Evolutionary conservation across 2,797 vertebrate species (phyloP).

Genomic region (Psittacula echo): DNA sequence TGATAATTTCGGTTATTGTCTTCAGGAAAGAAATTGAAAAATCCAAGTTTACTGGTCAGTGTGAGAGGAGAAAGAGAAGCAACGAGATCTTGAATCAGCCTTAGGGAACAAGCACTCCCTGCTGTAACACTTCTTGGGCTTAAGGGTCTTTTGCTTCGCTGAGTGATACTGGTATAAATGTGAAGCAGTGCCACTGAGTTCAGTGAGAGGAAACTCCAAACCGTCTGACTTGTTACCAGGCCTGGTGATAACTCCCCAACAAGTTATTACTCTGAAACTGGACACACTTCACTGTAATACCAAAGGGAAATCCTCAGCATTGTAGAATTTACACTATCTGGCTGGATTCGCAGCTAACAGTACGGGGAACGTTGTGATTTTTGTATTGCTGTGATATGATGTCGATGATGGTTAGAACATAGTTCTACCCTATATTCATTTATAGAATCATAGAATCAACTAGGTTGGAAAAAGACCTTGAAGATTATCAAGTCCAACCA

Average conservation of each 20-base stretch:
- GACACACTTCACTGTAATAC: neutral
- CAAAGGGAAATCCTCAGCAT: neutral
- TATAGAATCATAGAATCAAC: neutral
- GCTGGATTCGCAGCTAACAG: neutral
- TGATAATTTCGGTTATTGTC: neutral
- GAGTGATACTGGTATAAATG: neutral
- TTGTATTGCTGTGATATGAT: accelerated
- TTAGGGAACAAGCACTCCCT: neutral
- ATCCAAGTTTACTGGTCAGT: neutral
- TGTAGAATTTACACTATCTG: neutral
- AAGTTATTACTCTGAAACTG: too few relatives aligned
- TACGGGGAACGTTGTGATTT: accelerated
- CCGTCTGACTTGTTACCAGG: accelerated
- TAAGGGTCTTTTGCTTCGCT: neutral
- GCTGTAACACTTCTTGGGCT: neutral
- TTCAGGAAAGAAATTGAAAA: neutral
- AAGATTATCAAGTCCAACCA: neutral
- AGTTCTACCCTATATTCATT: neutral
- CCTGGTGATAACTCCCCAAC: accelerated
- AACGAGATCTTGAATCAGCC: neutral
- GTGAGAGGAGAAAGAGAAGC: neutral
- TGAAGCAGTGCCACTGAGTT: neutral
- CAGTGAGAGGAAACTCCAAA: neutral
- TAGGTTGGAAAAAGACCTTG: neutral
- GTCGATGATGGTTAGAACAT: neutral